Conservation (phyloP, 2,888 invertebrate genomes). For the Carcina quercana region DNA sequence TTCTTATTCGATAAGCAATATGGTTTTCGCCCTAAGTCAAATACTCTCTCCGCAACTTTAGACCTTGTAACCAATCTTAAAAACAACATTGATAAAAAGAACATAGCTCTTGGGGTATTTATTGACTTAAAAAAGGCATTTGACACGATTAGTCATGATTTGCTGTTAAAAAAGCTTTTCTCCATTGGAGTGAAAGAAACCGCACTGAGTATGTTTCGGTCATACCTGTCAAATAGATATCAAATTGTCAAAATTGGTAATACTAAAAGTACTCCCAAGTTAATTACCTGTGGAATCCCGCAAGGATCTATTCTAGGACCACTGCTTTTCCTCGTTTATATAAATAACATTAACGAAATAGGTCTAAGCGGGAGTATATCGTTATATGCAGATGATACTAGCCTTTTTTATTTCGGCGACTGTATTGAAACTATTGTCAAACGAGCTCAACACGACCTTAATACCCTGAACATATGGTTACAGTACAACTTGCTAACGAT, state of each 20-base stretch:
- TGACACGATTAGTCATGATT: too few species aligned
- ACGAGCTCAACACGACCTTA: constrained; percentile 1
- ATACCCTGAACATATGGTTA: neutral
- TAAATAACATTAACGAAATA: too few species aligned
- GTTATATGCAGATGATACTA: constrained; percentile 1
- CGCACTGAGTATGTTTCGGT: too few species aligned
- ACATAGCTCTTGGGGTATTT: constrained; percentile 12
- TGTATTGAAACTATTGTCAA: neutral
- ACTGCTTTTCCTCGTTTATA: too few species aligned
- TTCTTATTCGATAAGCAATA: constrained; percentile 4
- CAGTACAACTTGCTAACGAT: neutral
- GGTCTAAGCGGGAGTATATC: neutral
- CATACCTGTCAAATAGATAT: too few species aligned
- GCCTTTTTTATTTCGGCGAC: neutral
- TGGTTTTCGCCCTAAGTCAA: constrained; percentile 7
- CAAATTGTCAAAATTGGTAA: too few species aligned
- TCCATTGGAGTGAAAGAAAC: too few species aligned
- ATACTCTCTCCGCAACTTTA: constrained; percentile 6
- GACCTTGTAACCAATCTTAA: constrained; percentile 8
- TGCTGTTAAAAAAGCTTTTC: too few species aligned
- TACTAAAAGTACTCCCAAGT: too few species aligned
- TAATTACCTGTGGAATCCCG: too few species aligned
- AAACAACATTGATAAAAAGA: constrained; percentile 7
- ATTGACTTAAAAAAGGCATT: too few species aligned
- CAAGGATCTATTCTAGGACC: too few species aligned